These are phyloP conservation scores for Pterois miles DNA, from an alignment of 2,797 vertebrate genomes.

Conservation along the genomic window DNA sequence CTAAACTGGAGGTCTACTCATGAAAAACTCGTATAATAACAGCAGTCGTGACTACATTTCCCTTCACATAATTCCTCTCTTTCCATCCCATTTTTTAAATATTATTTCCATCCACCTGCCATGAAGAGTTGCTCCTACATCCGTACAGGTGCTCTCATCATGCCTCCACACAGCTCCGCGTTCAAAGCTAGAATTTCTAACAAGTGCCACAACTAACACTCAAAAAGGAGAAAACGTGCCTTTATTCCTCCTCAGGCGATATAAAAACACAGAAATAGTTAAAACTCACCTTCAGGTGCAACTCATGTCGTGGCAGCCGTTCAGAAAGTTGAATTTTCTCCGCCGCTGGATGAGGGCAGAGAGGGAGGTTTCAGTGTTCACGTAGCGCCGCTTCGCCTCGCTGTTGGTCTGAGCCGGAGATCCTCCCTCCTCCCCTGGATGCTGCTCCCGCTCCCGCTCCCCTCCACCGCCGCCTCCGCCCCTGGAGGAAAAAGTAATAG, in stretches of 20 bases:
- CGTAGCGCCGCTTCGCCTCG: slow-evolving; percentile 38
- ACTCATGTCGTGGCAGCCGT: slow-evolving; percentile 46
- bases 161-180: neutral
- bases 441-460: neutral
- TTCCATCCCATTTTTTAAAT: neutral
- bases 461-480: slow-evolving; percentile 18
- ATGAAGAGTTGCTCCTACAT: fast-evolving
- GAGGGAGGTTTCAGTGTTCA: slow-evolving; percentile 4
- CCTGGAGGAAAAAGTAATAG: slow-evolving; percentile 70
- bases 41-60: slow-evolving; percentile 10
- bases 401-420: slow-evolving; percentile 55
- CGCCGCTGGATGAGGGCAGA: slow-evolving; percentile 30
- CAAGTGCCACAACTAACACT: slow-evolving; percentile 30
- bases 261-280: neutral
- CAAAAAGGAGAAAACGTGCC: neutral
- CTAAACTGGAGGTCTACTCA: neutral
- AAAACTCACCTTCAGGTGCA: slow-evolving; percentile 71
- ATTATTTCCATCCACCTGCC: slow-evolving; percentile 34
- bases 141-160: slow-evolving; percentile 31
- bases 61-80: fast-evolving
- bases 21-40: neutral
- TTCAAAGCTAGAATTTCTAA: slow-evolving; percentile 5
- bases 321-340: slow-evolving; percentile 63
- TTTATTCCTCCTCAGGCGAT: neutral
- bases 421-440: slow-evolving; percentile 47